Percentiles rank a stretch among this genome's conserved stretches.
Conservation (phyloP, 2,113 vertebrate species). For the Datnioides undecimradiatus region DNA sequence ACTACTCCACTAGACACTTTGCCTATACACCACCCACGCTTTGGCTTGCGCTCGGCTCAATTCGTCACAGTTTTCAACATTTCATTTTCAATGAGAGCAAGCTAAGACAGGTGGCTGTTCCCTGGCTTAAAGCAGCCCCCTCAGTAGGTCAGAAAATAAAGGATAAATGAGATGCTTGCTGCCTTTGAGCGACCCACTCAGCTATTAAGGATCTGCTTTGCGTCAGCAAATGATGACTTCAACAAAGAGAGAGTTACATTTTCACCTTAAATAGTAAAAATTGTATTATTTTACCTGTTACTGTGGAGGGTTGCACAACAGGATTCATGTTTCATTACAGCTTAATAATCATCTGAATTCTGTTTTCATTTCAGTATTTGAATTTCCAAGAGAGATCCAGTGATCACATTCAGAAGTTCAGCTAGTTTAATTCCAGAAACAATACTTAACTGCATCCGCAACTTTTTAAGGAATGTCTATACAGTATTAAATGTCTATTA, state of each 20-base stretch:
- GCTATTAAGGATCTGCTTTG: background rate
- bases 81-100: conserved; percentile 22
- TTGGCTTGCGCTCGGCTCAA: conserved; percentile 17
- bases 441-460: background rate
- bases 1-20: background rate
- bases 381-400: background rate
- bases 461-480: background rate
- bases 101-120: conserved; percentile 33
- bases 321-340: background rate
- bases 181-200: background rate
- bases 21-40: conserved; percentile 8
- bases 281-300: background rate
- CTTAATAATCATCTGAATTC: background rate
- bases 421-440: background rate
- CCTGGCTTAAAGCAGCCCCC: conserved; percentile 20
- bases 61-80: conserved; percentile 31
- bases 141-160: conserved; percentile 21
- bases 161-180: background rate
- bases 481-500: background rate
- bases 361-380: background rate
- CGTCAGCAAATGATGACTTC: background rate
- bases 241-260: background rate
- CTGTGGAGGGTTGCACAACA: background rate
- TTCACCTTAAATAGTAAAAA: background rate
- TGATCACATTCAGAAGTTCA: too few relatives aligned